Evolutionary conservation across 1,140 invertebrate species (phyloP), one percentile per base, ranked within the genome.

Genomic region (Hylaeus anthracinus): DNA sequence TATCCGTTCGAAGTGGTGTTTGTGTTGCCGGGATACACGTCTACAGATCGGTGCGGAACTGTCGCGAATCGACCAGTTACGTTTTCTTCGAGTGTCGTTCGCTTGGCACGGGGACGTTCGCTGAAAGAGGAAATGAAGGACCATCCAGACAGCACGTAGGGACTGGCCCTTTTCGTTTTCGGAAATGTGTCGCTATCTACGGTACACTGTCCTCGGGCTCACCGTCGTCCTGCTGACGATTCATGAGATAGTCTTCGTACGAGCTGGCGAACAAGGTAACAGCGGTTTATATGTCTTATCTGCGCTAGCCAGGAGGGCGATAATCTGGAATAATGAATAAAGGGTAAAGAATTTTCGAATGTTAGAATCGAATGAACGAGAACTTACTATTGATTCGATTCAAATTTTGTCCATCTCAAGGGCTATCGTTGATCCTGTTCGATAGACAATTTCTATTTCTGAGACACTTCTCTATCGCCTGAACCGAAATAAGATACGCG

Each of bases 181-280:
- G 83, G 88, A 89, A 85, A 89, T 89, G 88, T 79, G 88, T 78
- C 83, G 82, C 85, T 85, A 85, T 83, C 64, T 79, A 79, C 63
- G 56, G 73, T 78, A 73, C 64, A 79, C 78, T 63, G 65, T 78
- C 78, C 63, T 88, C 82, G 84, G 82, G 82, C 83, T 88, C 77
- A 67, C 72, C 85, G 56, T 88, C 81, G 69, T 87, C 76, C 65
- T 89, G 63, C 55, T 88, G 87, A 77, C 88, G 75, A 86, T 83
- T 70, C 80, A 72, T 78, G 69, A 79, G 80, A 80, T 63, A 79
- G 71, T 75, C 76, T 51, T 84, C 56, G 85, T 76, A 66, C 77
- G 76, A 55, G 88, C 88, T 55, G 87, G 87, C 9, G 79, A 88
- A 76, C 87, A 88, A 87, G 87, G 88, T 89, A 83, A 88, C 10